Percentiles rank a stretch among this genome's conserved stretches.
phyloP scores from a whole-genome alignment of 2,797 vertebrate genomes.

The Oreochromis grahami region DNA sequence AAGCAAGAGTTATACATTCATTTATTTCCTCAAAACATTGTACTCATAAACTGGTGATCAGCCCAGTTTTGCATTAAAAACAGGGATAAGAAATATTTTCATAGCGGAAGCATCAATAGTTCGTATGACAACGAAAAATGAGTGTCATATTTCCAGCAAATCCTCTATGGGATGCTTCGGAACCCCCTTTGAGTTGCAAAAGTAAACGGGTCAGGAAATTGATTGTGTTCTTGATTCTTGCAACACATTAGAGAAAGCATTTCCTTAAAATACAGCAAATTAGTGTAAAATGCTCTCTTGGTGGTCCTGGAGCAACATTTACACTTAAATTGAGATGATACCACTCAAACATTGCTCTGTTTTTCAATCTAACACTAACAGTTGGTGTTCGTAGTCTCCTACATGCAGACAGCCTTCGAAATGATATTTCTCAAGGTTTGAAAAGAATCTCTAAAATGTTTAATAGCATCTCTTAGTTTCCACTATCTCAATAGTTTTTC shows the following conservation, averaged over 20 bases:
- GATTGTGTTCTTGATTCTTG: neutral
- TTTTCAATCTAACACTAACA: neutral
- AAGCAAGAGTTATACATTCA: neutral
- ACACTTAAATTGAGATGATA: neutral
- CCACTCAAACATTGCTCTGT: neutral
- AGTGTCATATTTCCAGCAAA: neutral
- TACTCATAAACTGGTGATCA: neutral
- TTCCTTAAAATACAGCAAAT: neutral
- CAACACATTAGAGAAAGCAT: neutral
- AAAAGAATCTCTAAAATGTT: neutral
- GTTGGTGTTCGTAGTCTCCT: neutral
- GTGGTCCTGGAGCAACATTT: neutral
- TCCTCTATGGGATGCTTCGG: neutral
- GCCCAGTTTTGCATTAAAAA: neutral
- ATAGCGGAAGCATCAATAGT: neutral
- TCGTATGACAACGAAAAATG: neutral
- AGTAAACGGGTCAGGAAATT: neutral
- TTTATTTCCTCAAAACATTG: slow-evolving; percentile 7
- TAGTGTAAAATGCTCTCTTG: neutral
- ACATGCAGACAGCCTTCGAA: neutral
- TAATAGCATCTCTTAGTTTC: neutral
- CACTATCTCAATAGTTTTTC: neutral
- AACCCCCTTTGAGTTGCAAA: neutral
- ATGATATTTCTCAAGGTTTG: neutral
- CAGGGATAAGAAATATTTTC: neutral